These are phyloP conservation scores for Yoshiicerus persimilis DNA, from an alignment of 1,140 invertebrate genomes.

Conservation along the genomic window DNA sequence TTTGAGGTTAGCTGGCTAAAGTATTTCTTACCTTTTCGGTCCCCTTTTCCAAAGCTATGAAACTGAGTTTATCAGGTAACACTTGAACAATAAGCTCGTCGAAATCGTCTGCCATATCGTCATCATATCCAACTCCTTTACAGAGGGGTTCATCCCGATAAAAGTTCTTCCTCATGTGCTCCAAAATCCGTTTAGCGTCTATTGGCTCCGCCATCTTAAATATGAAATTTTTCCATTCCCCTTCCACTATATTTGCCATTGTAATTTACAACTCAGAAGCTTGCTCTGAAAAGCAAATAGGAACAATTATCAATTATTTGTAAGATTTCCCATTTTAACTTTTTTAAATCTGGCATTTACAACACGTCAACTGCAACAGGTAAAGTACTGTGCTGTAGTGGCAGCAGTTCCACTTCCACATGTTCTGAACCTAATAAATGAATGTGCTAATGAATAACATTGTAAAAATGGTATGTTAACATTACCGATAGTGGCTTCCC, in stretches of 20 bases:
- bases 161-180: constrained; percentile 30
- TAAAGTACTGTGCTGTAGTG: not conserved
- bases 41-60: constrained; percentile 32
- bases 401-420: too few species aligned
- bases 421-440: too few species aligned
- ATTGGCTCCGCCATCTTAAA: constrained; percentile 29
- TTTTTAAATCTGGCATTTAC: too few species aligned
- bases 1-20: too few species aligned
- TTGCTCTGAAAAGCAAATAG: too few species aligned
- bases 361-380: not conserved
- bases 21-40: constrained; percentile 28
- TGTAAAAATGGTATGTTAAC: not conserved
- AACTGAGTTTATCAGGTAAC: constrained; percentile 29
- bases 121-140: constrained; percentile 27
- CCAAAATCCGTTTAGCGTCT: constrained; percentile 16
- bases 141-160: constrained; percentile 39
- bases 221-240: constrained; percentile 38
- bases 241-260: not conserved
- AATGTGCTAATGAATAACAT: too few species aligned
- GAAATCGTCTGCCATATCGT: constrained; percentile 35
- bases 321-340: too few species aligned
- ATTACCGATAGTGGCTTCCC: not conserved
- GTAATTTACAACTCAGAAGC: not conserved
- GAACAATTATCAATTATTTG: not conserved
- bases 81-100: constrained; percentile 22